Conservation (phyloP, 2,797 vertebrate genomes). For the Amazona finschi region DNA sequence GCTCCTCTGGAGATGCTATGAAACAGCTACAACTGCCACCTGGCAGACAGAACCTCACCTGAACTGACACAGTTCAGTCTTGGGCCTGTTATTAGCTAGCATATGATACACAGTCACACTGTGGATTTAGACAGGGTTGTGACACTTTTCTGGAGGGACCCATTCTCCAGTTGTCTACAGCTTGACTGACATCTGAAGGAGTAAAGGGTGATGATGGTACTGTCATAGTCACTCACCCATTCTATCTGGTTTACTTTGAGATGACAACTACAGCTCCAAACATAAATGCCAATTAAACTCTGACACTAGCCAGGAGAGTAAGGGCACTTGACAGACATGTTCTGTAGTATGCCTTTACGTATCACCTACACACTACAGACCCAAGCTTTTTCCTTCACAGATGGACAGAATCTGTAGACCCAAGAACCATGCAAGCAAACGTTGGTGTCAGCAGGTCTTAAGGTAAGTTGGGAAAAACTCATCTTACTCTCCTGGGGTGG, state of each 20-base stretch:
- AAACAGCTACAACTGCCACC: not conserved
- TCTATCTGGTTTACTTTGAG: not conserved
- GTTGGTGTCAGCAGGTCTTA: not conserved
- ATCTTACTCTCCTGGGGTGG: not conserved
- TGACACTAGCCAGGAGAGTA: not conserved
- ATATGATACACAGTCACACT: not conserved
- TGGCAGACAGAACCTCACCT: not conserved
- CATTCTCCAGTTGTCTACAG: not conserved
- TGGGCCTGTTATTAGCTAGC: not conserved
- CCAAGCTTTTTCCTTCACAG: not conserved
- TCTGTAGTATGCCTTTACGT: not conserved
- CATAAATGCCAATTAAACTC: not conserved
- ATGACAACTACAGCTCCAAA: not conserved
- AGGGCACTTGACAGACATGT: not conserved
- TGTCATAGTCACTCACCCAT: not conserved
- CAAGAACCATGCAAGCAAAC: not conserved
- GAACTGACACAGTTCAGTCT: not conserved
- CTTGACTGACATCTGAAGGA: not conserved
- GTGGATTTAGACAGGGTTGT: not conserved
- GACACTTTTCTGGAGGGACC: not conserved
- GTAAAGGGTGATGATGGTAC: not conserved
- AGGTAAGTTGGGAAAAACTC: not conserved
- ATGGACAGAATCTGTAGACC: not conserved
- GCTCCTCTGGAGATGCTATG: not conserved
- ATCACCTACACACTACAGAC: not conserved